Conservation (phyloP, 2,888 invertebrate species). For the Conops quadrifasciatus region DNA sequence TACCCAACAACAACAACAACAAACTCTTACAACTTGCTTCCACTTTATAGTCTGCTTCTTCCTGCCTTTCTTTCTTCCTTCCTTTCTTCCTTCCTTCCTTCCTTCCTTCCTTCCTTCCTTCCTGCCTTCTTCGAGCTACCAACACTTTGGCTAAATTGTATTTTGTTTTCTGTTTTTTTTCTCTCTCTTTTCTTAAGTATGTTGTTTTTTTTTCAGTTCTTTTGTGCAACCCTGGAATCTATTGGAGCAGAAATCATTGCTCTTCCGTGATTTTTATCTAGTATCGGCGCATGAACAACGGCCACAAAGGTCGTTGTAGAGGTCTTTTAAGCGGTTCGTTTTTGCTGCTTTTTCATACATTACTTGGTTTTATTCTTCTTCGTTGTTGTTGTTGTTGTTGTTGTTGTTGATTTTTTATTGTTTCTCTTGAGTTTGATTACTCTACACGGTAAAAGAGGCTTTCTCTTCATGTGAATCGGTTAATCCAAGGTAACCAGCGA, state of each 20-base stretch:
- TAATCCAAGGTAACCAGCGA: too few relatives aligned
- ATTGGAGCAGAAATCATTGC: slow-evolving; percentile 46
- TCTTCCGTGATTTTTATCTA: slow-evolving; percentile 48
- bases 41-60: not conserved
- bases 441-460: not conserved
- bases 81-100: not conserved
- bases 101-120: not conserved
- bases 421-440: slow-evolving; percentile 1
- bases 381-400: not conserved
- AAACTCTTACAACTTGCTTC: too few relatives aligned
- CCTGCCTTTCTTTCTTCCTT: not conserved
- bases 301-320: slow-evolving; percentile 37
- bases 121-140: not conserved
- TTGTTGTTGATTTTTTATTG: slow-evolving; percentile 1
- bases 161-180: slow-evolving; percentile 3
- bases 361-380: not conserved
- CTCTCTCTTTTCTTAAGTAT: not conserved
- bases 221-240: slow-evolving; percentile 32
- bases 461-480: too few relatives aligned
- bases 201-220: not conserved
- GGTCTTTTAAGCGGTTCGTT: slow-evolving; percentile 30
- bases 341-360: slow-evolving; percentile 1
- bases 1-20: too few relatives aligned
- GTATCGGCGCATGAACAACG: slow-evolving; percentile 30
- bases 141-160: slow-evolving; percentile 14